A percentile compares a stretch with the other conserved stretches of the same genome.
phyloP scores from a whole-genome alignment of 2,797 vertebrate species.

The Ibycter americanus region DNA sequence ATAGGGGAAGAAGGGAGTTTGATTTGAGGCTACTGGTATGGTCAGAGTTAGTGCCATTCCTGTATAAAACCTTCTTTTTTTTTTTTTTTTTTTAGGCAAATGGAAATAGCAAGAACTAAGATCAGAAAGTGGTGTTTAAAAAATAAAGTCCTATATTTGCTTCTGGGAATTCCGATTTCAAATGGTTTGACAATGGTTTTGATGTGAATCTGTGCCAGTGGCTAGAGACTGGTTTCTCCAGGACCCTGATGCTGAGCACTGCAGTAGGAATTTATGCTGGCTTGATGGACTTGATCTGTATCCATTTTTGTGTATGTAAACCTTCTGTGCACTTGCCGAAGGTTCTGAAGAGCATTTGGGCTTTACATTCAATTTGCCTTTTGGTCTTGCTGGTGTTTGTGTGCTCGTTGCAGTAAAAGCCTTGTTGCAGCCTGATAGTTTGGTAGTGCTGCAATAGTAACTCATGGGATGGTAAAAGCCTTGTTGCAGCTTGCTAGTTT shows the following conservation, averaged over 20 bases:
- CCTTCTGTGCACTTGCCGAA: neutral
- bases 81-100: neutral
- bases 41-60: neutral
- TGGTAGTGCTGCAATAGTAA: no score
- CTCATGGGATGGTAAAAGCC: no score
- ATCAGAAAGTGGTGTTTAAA: neutral
- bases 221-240: neutral
- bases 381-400: no score
- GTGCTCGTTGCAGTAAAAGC: no score
- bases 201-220: neutral
- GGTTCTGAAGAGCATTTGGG: neutral
- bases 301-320: neutral
- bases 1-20: neutral
- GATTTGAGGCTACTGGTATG: neutral
- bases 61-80: neutral
- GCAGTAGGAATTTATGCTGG: neutral
- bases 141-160: neutral
- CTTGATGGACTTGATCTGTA: accelerated
- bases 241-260: neutral
- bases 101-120: neutral
- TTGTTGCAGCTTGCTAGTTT: no score
- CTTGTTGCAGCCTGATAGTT: no score
- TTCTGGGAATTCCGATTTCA: neutral
- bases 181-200: neutral
- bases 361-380: neutral